phyloP scores from a whole-genome alignment of 2,113 vertebrate genomes.

The Scomber scombrus region DNA sequence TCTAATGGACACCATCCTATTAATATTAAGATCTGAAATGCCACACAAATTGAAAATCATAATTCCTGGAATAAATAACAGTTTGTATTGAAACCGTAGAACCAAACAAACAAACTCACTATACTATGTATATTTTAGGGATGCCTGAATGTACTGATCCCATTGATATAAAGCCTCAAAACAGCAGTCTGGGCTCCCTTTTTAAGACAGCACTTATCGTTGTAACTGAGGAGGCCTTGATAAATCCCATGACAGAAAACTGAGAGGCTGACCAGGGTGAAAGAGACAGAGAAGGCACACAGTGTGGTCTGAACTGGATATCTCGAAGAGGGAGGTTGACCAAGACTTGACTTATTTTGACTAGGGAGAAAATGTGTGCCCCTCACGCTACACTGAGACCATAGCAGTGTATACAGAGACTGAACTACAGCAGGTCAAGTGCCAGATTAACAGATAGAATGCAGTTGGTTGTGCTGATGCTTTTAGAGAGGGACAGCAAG shows the following conservation, averaged over 20 bases:
- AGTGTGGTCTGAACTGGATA: conserved; percentile 44
- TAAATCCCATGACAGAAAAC: conserved; percentile 49
- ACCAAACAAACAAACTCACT: background rate
- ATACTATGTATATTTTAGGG: background rate
- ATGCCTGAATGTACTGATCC: background rate
- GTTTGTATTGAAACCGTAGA: background rate
- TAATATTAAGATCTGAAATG: background rate
- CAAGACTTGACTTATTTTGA: conserved; percentile 56
- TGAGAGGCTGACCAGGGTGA: conserved; percentile 29
- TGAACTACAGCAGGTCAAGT: conserved; percentile 17
- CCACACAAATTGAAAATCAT: background rate
- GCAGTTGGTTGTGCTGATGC: conserved; percentile 3
- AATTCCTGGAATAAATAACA: background rate
- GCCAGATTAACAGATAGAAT: conserved; percentile 29
- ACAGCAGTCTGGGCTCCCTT: conserved; percentile 21
- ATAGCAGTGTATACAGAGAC: background rate
- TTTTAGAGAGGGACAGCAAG: background rate
- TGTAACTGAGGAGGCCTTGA: conserved; percentile 51
- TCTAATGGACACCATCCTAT: background rate
- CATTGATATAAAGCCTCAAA: conserved; percentile 3
- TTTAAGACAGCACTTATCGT: conserved; percentile 31
- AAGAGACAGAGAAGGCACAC: conserved; percentile 54
- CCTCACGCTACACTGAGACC: background rate
- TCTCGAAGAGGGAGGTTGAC: conserved; percentile 42
- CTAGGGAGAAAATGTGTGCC: conserved; percentile 36